Base-by-base conservation (phyloP, 2,888 invertebrate genomes). In the Amphipoea lucens region DNA sequence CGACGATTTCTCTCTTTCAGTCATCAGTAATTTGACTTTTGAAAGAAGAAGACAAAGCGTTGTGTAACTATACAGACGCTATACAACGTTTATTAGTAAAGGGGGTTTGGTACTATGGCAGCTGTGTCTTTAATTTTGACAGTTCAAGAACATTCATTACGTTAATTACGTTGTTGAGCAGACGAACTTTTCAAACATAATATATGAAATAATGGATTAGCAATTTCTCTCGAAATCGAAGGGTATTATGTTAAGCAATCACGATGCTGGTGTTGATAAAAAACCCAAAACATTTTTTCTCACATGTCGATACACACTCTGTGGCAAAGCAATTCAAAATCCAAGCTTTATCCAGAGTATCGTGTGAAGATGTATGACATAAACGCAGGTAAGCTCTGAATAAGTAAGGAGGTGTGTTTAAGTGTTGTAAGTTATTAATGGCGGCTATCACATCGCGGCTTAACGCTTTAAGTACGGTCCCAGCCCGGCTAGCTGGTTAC, bases 391-490 rank as follows among this genome's bases (percentile, higher is more conserved):
- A 91, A 91, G 89, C 91, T 86, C 79, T 94, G 92, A 94, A 94
- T 94, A 93, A 93, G 89, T 93, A 90, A 94, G 89, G 85, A 90
- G 89, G 85, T 87, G 84, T 81, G 87, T 90, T 91, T 90, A 89
- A 92, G 90, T 92, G 93, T 92, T 92, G 93, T 94, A 90, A 92
- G 93, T 93, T 94, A 94, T 95, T 95, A 94, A 95, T 93, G 94
- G 86, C 60, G 81, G 93, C 92, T 92, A 95, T 95, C 93, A 93
- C 92, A 92, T 85, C 86, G 88, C 84, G 92, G 93, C 91, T 95
- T 94, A 94, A 94, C 94, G 93, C 94, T 92, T 94, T 95, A 95
- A 95, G 94, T 94, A 93, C 94, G 94, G 95, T 94, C 91, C 90
- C 90, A 90, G 88, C 88, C 80, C 81, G 87, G 87, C 83, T 90